These are phyloP conservation scores for Melanargia galathea DNA, from an alignment of 2,888 invertebrate genomes.

Conservation along the genomic window DNA sequence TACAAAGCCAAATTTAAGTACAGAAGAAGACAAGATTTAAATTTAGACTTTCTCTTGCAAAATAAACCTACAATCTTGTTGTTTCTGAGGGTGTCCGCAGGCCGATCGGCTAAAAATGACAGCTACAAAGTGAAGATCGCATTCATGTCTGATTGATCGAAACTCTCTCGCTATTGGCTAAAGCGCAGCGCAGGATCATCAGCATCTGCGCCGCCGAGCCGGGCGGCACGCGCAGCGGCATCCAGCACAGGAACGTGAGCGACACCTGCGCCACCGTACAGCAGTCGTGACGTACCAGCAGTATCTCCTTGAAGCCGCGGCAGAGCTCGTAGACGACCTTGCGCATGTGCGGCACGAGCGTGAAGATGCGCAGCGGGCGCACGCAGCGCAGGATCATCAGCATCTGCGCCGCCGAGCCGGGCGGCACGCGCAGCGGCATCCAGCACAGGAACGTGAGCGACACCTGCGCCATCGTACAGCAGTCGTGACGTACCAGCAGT, in stretches of 20 bases:
- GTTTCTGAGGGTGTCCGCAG: no score
- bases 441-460: slow-evolving; percentile 97
- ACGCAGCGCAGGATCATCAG: slow-evolving; percentile 98
- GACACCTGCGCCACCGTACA: no score
- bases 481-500: slow-evolving; percentile 85
- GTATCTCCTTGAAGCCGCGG: slow-evolving; percentile 98
- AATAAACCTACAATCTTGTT: no score
- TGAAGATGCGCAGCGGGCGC: slow-evolving; percentile 97
- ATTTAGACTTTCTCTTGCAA: no score
- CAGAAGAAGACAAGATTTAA: no score
- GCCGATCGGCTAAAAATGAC: no score
- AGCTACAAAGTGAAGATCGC: no score
- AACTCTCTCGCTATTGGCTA: background rate
- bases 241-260: slow-evolving; percentile 97
- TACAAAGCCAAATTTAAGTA: no score
- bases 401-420: slow-evolving; percentile 96
- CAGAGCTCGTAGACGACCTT: slow-evolving; percentile 99
- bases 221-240: slow-evolving; percentile 95
- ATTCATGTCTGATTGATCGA: no score
- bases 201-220: slow-evolving; percentile 96
- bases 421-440: slow-evolving; percentile 96
- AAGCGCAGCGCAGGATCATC: slow-evolving; percentile 96
- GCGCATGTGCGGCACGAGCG: slow-evolving; percentile 99
- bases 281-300: slow-evolving; percentile 85
- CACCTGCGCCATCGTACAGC: slow-evolving; percentile 80